phyloP scores from a whole-genome alignment of 92 coral and sea anemone species.

The Phenganax marumi region DNA sequence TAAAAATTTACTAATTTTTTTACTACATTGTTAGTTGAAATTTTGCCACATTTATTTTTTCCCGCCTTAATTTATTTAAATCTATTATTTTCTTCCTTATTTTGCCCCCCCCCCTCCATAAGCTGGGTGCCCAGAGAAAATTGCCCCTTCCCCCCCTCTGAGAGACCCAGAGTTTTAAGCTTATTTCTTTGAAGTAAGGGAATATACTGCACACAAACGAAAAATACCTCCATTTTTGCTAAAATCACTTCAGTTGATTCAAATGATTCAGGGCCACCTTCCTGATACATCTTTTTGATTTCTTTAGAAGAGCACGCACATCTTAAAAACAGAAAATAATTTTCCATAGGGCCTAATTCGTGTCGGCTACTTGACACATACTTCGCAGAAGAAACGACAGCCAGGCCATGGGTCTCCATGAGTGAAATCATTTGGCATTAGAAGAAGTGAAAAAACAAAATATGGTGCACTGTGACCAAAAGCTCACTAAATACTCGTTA shows the following conservation, averaged over 20 bases:
- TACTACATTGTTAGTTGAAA: no score
- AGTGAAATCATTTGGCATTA: not conserved
- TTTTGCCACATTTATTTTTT: no score
- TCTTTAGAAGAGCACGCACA: slow-evolving; percentile 72
- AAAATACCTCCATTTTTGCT: slow-evolving; percentile 60
- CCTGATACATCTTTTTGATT: slow-evolving; percentile 62
- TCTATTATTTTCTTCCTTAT: no score
- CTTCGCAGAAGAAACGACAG: not conserved
- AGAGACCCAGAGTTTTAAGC: no score
- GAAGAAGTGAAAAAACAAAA: not conserved
- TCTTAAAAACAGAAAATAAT: slow-evolving; percentile 35
- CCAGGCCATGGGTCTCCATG: not conserved
- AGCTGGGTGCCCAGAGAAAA: no score
- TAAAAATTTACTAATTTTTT: no score
- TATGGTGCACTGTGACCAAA: not conserved
- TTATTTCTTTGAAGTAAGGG: no score
- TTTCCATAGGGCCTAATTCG: no score
- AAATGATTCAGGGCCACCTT: slow-evolving; percentile 90
- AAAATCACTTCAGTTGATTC: slow-evolving; percentile 80
- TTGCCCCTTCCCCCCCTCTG: no score
- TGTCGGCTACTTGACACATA: not conserved
- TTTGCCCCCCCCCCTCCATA: no score
- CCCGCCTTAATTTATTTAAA: no score
- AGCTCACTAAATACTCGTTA: not conserved
- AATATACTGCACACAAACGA: no score